Conservation (phyloP, 2,888 invertebrate species). For the Apamea epomidion region DNA sequence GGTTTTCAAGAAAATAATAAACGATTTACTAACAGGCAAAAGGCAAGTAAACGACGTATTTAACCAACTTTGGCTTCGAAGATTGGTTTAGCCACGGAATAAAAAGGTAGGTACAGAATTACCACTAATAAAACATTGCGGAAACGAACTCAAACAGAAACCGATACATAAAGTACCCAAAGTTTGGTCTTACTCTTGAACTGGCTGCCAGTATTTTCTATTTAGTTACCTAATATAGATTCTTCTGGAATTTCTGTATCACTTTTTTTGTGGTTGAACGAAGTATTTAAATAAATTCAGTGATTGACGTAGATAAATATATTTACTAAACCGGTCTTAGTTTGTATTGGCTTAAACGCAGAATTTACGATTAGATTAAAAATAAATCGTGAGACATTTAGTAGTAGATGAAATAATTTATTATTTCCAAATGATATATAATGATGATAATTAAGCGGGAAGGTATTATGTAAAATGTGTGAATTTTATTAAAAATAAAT, state of each 20-base stretch:
- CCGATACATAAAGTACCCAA: background rate
- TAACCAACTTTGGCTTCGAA: slow-evolving; percentile 21
- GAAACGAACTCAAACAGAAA: background rate
- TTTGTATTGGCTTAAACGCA: slow-evolving; percentile 12
- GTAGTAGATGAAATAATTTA: background rate
- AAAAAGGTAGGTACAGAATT: background rate
- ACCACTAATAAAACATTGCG: background rate
- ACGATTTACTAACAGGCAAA: slow-evolving; percentile 21
- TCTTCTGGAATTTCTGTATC: slow-evolving; percentile 2
- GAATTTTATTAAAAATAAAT: background rate
- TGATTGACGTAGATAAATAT: slow-evolving; percentile 24
- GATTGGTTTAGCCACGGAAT: slow-evolving; percentile 5
- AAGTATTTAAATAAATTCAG: slow-evolving; percentile 4
- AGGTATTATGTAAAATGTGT: background rate
- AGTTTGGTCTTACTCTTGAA: background rate
- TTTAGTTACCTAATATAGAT: background rate
- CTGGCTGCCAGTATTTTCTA: background rate
- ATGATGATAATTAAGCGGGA: background rate
- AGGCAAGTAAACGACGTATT: slow-evolving; percentile 15
- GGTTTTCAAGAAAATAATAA: slow-evolving; percentile 24
- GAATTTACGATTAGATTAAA: slow-evolving; percentile 14
- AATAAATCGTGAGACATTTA: slow-evolving; percentile 12
- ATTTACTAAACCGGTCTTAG: slow-evolving; percentile 19
- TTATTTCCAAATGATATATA: background rate
- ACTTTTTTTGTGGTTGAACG: background rate